A percentile compares a stretch with the other conserved stretches of the same genome.
Conservation (phyloP, 2,113 vertebrate species). For the Myotis brandtii region DNA sequence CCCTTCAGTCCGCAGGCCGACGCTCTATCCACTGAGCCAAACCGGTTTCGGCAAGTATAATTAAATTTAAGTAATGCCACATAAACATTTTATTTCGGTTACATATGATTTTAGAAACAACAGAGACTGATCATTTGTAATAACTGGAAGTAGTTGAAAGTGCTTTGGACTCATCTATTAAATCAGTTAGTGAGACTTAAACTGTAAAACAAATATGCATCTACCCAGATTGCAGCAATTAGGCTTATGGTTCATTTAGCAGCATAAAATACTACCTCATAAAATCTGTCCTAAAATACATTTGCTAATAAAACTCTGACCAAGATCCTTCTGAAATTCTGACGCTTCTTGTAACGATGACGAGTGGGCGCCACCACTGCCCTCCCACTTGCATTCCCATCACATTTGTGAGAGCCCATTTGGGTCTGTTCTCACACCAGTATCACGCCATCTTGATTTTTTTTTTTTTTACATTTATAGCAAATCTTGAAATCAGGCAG, state of each 20-base stretch:
- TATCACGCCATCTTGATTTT: not conserved
- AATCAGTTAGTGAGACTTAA: constrained; percentile 79
- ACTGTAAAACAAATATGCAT: constrained; percentile 71
- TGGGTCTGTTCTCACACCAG: not conserved
- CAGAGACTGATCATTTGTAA: constrained; percentile 46
- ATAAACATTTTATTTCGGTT: constrained; percentile 22
- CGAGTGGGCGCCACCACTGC: not conserved
- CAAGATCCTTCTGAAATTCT: not conserved
- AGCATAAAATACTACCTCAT: constrained; percentile 18
- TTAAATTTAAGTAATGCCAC: constrained; percentile 54
- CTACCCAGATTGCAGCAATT: constrained; percentile 12
- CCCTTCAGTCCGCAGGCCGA: too few relatives aligned
- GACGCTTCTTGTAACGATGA: not conserved
- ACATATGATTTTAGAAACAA: constrained; percentile 62
- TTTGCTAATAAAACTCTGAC: not conserved
- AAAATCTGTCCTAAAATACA: not conserved
- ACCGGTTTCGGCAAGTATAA: too few relatives aligned
- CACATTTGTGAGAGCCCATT: not conserved
- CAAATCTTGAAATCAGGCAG: not conserved
- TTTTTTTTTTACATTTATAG: not conserved
- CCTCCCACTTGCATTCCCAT: not conserved
- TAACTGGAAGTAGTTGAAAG: constrained; percentile 53
- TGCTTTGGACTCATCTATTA: constrained; percentile 75
- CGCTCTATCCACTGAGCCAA: too few relatives aligned
- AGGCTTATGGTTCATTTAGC: not conserved